phyloP scores from a whole-genome alignment of 2,797 vertebrate species.

The Poecilia velifera region DNA sequence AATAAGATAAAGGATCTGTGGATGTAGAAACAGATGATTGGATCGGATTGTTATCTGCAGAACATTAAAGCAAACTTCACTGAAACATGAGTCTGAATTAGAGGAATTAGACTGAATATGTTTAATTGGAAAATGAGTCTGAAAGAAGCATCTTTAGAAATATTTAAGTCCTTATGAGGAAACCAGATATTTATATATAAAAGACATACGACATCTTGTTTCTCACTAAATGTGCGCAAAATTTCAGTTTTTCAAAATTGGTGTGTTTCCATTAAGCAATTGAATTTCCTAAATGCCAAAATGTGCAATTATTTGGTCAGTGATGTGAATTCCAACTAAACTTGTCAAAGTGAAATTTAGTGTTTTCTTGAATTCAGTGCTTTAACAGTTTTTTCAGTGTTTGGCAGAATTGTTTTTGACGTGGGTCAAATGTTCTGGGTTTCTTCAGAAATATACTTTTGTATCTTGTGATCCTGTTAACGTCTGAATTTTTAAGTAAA shows the following conservation, averaged over 20 bases:
- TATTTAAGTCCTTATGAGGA: background rate
- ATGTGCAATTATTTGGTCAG: no score
- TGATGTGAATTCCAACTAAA: background rate
- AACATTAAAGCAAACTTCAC: slow-evolving; percentile 77
- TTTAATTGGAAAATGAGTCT: slow-evolving; percentile 78
- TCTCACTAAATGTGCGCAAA: background rate
- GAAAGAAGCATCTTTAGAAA: slow-evolving; percentile 35
- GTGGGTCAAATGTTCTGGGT: background rate
- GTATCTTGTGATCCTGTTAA: no score
- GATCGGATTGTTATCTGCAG: slow-evolving; percentile 61
- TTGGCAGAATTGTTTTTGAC: background rate
- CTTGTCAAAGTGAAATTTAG: background rate
- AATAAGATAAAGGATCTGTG: slow-evolving; percentile 52
- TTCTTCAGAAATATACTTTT: background rate
- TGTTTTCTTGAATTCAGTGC: background rate
- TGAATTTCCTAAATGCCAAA: no score
- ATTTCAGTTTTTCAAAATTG: no score
- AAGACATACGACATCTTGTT: background rate
- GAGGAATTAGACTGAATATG: slow-evolving; percentile 77
- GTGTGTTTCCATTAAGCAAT: no score
- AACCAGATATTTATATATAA: background rate
- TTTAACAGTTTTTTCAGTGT: background rate
- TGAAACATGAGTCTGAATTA: slow-evolving; percentile 77
- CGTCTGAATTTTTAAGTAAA: no score
- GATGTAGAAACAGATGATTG: slow-evolving; percentile 48